A percentile compares a stretch with the other conserved stretches of the same genome.
phyloP scores from a whole-genome alignment of 2,888 invertebrate species.

The Elegia similella region DNA sequence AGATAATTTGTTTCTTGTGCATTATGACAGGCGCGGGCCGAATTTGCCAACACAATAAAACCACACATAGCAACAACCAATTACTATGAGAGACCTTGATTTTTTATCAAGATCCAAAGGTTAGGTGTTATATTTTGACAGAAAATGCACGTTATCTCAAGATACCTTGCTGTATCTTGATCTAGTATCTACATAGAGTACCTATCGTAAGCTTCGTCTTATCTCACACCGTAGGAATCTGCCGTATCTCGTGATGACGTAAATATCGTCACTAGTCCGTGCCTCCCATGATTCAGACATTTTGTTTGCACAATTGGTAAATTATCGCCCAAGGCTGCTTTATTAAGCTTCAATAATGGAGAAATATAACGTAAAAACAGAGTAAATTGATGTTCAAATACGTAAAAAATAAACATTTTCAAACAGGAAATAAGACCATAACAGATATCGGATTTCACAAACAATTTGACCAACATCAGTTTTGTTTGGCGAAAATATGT shows the following conservation, averaged over 20 bases:
- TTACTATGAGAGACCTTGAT: neutral
- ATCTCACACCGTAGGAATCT: neutral
- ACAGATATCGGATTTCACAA: constrained; percentile 20
- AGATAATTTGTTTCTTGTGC: too few relatives aligned
- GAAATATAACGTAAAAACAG: neutral
- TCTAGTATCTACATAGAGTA: neutral
- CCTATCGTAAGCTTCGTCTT: neutral
- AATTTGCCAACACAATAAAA: too few relatives aligned
- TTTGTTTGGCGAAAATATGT: neutral
- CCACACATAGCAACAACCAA: neutral
- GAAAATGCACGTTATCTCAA: neutral
- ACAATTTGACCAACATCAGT: neutral
- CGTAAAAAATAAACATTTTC: neutral
- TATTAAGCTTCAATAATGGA: constrained; percentile 1
- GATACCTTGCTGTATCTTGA: neutral
- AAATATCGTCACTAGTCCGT: constrained; percentile 36
- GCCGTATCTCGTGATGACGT: constrained; percentile 33
- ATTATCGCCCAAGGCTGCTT: constrained; percentile 4
- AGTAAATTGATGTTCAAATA: neutral
- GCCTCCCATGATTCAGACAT: constrained; percentile 32
- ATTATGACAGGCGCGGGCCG: too few relatives aligned
- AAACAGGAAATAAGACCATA: constrained; percentile 16
- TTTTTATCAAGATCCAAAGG: neutral
- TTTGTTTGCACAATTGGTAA: constrained; percentile 27
- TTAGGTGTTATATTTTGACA: neutral